phyloP scores from a whole-genome alignment of 2,797 vertebrate genomes.

The Girardinus metallicus region DNA sequence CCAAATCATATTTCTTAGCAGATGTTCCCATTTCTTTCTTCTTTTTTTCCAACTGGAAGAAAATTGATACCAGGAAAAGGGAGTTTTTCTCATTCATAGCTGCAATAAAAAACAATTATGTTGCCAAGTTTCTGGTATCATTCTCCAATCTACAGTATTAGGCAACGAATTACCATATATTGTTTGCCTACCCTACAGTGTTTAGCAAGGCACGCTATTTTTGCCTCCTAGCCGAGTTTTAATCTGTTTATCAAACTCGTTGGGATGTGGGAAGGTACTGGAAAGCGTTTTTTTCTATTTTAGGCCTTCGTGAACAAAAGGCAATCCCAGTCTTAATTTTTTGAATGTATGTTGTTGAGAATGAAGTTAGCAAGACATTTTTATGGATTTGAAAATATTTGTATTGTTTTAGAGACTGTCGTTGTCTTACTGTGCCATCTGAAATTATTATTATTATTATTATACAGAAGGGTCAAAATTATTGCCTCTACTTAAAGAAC shows the following conservation, averaged over 20 bases:
- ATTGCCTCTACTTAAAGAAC: background rate
- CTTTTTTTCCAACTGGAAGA: background rate
- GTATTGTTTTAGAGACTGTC: background rate
- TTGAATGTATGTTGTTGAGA: background rate
- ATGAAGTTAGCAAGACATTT: background rate
- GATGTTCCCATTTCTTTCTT: slow-evolving; percentile 12
- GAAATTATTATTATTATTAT: background rate
- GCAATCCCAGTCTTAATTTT: background rate
- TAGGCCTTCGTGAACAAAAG: background rate
- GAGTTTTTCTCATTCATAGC: slow-evolving; percentile 39
- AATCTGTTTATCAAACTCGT: slow-evolving; percentile 20
- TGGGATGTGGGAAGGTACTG: slow-evolving; percentile 19
- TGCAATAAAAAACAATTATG: slow-evolving; percentile 30
- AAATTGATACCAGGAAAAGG: slow-evolving; percentile 36
- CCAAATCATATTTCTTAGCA: slow-evolving; percentile 13
- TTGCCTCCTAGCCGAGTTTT: slow-evolving; percentile 27
- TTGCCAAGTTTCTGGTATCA: slow-evolving; percentile 48
- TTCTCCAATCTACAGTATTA: slow-evolving; percentile 20
- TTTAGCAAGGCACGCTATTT: slow-evolving; percentile 29
- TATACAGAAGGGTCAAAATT: background rate
- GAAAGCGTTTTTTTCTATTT: background rate
- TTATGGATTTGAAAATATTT: background rate
- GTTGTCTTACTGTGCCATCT: background rate
- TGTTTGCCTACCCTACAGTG: slow-evolving; percentile 19
- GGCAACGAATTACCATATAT: slow-evolving; percentile 20